Conservation (phyloP, 1,140 invertebrate species). For the Samia ricini region DNA sequence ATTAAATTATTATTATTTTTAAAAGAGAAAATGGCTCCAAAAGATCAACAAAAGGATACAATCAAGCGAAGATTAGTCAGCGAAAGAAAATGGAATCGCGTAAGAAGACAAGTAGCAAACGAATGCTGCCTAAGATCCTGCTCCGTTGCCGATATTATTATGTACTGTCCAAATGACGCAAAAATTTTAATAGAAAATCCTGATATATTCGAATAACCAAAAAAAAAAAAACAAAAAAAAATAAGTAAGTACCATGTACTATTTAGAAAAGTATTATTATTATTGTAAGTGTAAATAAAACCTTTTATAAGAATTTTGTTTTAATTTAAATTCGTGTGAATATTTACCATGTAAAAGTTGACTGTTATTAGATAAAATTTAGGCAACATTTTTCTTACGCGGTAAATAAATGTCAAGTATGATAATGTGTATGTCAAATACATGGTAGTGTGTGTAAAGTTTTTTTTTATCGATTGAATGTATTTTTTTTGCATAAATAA, state of each 20-base stretch:
- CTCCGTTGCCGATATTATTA: conserved; percentile 52
- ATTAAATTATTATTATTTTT: conserved; percentile 17
- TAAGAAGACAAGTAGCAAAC: conserved; percentile 53
- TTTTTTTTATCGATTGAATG: background rate
- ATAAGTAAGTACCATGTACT: conserved; percentile 13
- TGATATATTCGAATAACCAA: conserved; percentile 46
- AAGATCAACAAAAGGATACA: conserved; percentile 33
- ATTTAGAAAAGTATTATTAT: conserved; percentile 11
- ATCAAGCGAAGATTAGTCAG: conserved; percentile 27
- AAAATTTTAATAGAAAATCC: conserved; percentile 51
- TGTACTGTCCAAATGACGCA: conserved; percentile 56
- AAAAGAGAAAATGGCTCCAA: conserved; percentile 53
- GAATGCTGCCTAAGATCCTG: conserved; percentile 58
- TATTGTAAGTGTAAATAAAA: conserved; percentile 13
- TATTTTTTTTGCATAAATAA: background rate
- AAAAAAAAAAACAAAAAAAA: background rate
- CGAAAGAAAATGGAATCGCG: conserved; percentile 39
- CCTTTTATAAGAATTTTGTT: conserved; percentile 5
- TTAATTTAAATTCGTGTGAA: background rate
- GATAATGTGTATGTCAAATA: background rate
- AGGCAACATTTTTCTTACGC: too few relatives aligned
- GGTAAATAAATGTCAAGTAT: too few relatives aligned
- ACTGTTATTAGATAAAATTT: background rate
- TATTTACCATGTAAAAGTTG: background rate
- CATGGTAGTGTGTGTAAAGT: too few relatives aligned